Evolutionary conservation across 2,888 invertebrate species (phyloP).

Genomic region (Pandemis corylana): DNA sequence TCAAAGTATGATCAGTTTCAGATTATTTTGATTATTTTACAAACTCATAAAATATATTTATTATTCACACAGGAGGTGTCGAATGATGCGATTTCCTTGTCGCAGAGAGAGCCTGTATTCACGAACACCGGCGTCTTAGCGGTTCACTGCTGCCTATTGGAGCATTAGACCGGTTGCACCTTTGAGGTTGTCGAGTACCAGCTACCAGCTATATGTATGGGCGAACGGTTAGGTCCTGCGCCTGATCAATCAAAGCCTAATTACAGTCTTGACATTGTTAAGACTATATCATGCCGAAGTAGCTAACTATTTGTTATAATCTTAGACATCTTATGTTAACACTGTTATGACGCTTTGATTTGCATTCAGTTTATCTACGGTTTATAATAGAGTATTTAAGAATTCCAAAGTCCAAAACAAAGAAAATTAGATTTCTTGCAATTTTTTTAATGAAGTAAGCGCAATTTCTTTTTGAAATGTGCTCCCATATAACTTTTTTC

Average conservation of each 20-base stretch:
- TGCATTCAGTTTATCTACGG: too few species aligned
- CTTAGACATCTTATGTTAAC: neutral
- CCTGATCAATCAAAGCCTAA: constrained; percentile 2
- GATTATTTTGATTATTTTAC: neutral
- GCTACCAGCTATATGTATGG: neutral
- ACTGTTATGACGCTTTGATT: too few species aligned
- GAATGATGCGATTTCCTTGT: constrained; percentile 23
- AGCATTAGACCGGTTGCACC: neutral
- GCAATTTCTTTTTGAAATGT: too few species aligned
- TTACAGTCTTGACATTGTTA: neutral
- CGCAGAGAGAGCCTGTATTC: constrained; percentile 11
- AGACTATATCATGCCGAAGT: neutral
- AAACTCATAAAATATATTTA: neutral
- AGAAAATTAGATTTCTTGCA: too few species aligned
- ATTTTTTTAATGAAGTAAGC: too few species aligned
- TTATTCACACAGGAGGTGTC: neutral
- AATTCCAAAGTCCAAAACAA: too few species aligned
- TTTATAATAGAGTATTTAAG: too few species aligned
- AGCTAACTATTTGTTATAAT: neutral
- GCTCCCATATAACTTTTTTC: too few species aligned
- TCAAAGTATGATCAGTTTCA: too few species aligned
- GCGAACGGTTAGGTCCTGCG: neutral
- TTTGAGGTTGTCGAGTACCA: constrained; percentile 1
- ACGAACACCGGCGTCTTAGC: neutral
- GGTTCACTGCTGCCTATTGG: neutral